Percentiles rank a stretch among this genome's conserved stretches.
phyloP scores from a whole-genome alignment of 2,797 vertebrate genomes.

The Halcyon chelicuti region DNA sequence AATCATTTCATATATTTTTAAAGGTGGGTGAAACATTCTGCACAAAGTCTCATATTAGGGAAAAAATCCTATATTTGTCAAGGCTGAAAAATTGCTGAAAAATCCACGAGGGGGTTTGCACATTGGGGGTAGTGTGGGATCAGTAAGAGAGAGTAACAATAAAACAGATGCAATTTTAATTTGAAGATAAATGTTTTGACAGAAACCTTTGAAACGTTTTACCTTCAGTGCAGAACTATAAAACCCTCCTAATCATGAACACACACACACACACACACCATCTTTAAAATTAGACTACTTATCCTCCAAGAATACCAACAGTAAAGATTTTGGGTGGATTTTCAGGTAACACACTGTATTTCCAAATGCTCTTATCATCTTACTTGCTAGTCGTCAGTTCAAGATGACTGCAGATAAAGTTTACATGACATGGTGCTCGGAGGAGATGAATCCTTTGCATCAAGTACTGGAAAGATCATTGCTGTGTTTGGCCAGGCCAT shows the following conservation, averaged over 20 bases:
- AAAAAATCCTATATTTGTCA: background rate
- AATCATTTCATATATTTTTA: background rate
- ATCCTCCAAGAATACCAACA: background rate
- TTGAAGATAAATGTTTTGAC: background rate
- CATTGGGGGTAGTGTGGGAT: background rate
- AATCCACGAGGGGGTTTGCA: background rate
- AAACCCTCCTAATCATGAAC: background rate
- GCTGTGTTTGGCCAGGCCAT: background rate
- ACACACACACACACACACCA: no score
- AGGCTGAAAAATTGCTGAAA: background rate
- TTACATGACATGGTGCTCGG: background rate
- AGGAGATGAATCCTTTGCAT: background rate
- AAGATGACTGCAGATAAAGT: background rate
- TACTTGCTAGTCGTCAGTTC: background rate
- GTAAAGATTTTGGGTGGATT: background rate
- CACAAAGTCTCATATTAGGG: background rate
- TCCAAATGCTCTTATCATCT: background rate
- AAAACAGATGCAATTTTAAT: background rate
- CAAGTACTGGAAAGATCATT: background rate
- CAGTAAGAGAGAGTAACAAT: background rate
- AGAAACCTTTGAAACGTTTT: background rate
- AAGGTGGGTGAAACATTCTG: background rate
- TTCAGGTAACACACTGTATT: background rate
- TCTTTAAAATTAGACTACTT: background rate
- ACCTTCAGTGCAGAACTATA: background rate